A percentile compares a stretch with the other conserved stretches of the same genome.
phyloP scores from a whole-genome alignment of 64 coral and sea anemone genomes.

The Pocillopora damicornis region DNA sequence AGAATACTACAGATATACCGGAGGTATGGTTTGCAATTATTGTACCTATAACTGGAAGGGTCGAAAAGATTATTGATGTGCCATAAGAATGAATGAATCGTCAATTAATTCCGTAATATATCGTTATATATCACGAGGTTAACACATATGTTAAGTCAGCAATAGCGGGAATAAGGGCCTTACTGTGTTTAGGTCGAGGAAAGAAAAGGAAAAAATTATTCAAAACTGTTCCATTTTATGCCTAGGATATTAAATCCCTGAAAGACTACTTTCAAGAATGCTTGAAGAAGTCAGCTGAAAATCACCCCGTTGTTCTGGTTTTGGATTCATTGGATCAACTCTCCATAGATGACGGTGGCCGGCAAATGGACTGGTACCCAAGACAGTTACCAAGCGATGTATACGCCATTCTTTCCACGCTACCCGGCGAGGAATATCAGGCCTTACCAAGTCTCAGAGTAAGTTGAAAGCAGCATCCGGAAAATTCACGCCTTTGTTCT shows the following conservation, averaged over 20 bases:
- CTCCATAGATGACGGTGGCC: slow-evolving; percentile 63
- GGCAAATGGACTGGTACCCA: slow-evolving; percentile 67
- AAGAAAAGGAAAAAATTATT: too few species aligned
- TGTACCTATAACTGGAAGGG: background rate
- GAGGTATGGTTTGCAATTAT: slow-evolving; percentile 49
- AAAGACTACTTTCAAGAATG: slow-evolving; percentile 75
- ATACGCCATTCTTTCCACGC: slow-evolving; percentile 68
- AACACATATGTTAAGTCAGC: too few species aligned
- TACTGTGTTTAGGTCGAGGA: too few species aligned
- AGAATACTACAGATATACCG: slow-evolving; percentile 48
- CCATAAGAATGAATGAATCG: too few species aligned
- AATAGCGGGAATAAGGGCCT: too few species aligned
- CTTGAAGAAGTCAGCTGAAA: slow-evolving; percentile 50
- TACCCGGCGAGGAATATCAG: slow-evolving; percentile 76
- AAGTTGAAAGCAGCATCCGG: background rate
- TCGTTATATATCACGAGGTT: too few species aligned
- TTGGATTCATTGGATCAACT: slow-evolving; percentile 86
- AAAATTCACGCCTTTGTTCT: background rate
- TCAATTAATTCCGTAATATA: too few species aligned
- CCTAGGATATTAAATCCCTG: slow-evolving; percentile 73
- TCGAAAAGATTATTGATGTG: too few species aligned
- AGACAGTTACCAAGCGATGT: slow-evolving; percentile 21
- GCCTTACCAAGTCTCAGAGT: slow-evolving; percentile 73
- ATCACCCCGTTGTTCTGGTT: slow-evolving; percentile 54
- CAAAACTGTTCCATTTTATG: background rate